Evolutionary conservation across 2,113 vertebrate species (phyloP), one percentile per base, ranked within the genome.

Genomic region (Menidia beryllina): DNA sequence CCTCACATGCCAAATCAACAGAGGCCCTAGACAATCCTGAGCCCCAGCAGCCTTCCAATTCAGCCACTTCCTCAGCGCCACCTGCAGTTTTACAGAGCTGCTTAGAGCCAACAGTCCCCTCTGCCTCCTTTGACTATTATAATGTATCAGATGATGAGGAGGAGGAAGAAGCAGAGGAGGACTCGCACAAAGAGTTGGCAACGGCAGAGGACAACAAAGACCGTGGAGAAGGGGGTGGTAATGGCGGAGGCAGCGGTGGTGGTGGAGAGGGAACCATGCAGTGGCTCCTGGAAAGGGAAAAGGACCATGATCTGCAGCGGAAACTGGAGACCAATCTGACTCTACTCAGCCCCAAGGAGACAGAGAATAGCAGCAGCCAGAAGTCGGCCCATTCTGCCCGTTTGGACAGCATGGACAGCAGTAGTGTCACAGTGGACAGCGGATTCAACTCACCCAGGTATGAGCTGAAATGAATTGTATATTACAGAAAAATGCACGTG

Each of bases 371-470:
- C 93, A 95, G 92, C 94, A 95, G 91, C 89, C 97, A 98, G 94
- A 95, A 97, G 87, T 95, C 97, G 47, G 96, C 96, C 13, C 98
- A 99, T 75, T 98, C 98, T 0, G 97, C 97, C 38, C 95, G 98
- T 14, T 93, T 99, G 58, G 98, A 99, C 95, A 99, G 97, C 92
- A 99, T 99, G 96, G 98, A 99, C 93, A 98, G 97, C 94, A 99
- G 97, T 94, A 99, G 97, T 83, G 96, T 99, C 82, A 99, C 97
- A 0, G 97, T 99, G 90, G 97, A 99, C 93, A 99, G 98, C 88
- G 97, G 98, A 86, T 99, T 99, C 93, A 99, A 99, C 94, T 99
- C 98, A 65, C 98, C 98, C 94, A 97, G 98, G 98, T 99, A 96
- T 91, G 95, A 88, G 73, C 49, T 27, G 4, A 57, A 39, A 49